Evolutionary conservation across 2,113 vertebrate genomes (phyloP), one percentile per base, ranked within the genome.

Genomic region (Polypterus senegalus): DNA sequence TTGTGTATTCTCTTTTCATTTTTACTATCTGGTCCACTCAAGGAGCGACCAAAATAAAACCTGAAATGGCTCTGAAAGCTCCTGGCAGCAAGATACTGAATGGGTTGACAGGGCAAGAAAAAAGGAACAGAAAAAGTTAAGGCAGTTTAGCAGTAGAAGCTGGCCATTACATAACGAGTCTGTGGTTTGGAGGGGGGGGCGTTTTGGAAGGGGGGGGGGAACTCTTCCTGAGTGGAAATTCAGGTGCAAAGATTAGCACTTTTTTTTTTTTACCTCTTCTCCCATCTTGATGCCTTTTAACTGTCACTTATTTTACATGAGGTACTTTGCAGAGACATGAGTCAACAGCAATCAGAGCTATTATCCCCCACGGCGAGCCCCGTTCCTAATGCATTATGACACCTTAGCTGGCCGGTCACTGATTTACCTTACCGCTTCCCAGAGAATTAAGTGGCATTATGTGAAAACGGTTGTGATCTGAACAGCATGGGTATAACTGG

Each of bases 391-490:
- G 87, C 90, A 90, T 88, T 89, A 88, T 84, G 77, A 88, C 84
- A 90, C 90, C 84, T 84, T 86, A 79, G 79, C 83, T 70, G 80
- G 80, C 83, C 81, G 76, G 88, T 82, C 83, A 84, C 82, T 81
- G 85, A 88, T 87, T 86, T 89, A 91, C 87, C 85, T 89, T 84
- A 82, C 88, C 90, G 87, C 84, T 89, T 89, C 87, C 87, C 81
- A 79, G 87, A 86, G 88, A 94, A 94, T 94, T 93, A 95, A 94
- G 91, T 93, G 88, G 88, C 86, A 92, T 92, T 92, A 91, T 82
- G 78, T 83, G 89, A 89, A 91, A 93, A 92, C 87, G 88, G 86
- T 90, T 89, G 91, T 90, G 91, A 93, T 92, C 86, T 88, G 89
- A 94, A 94, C 92, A 92, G 92, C 92, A 93, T 95, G 91, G 90